Evolutionary conservation across 37 sponge, comb jelly and placozoan species (phyloP), one percentile per base, ranked within the genome.

Genomic region (Cliona cf. orientalis): DNA sequence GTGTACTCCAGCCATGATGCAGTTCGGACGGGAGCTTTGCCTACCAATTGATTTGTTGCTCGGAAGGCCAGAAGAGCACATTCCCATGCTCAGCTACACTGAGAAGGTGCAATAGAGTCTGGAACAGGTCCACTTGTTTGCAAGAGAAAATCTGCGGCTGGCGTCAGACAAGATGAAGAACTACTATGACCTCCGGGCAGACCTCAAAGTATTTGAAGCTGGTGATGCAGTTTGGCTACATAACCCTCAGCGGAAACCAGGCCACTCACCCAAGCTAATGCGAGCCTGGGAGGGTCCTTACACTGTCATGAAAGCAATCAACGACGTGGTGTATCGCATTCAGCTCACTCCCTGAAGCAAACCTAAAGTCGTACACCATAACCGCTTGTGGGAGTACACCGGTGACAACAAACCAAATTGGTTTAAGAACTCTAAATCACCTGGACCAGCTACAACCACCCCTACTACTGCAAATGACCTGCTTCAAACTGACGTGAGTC

Each of bases 1-100:
- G 26, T 84, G 46, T 63, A 66, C 78, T 23, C 85, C 85, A 22
- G 76, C 41, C 59, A 46, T 53, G 26, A 17, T 68, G 42, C 32
- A 42, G 35, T 84, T 84, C 76, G 85, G 61, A 25, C 85, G 60
- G 11, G 49, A 77, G 11, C 70, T 70, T n/a, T 40, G 43, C 41
- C 64, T 84, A 26, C 85, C 85, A 40, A 71, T 76, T 11, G 77
- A 84, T 35, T n/a, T 76, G 38, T 68, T 84, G 58, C 36, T 84
- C 29, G 71, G 78, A 21, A 29, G 60, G 45, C 70, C 21, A 17
- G 55, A 21, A n/a, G n/a, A n/a, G n/a, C n/a, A n/a, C n/a, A n/a
- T n/a, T n/a, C n/a, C n/a, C n/a, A n/a, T n/a, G n/a, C n/a, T n/a
- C n/a, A n/a, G n/a, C n/a, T n/a, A 49, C 17, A 49, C 17, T 17